Percentiles rank a stretch among this genome's conserved stretches.
Conservation (phyloP, 2,113 vertebrate genomes). For the Copsychus sechellarum region DNA sequence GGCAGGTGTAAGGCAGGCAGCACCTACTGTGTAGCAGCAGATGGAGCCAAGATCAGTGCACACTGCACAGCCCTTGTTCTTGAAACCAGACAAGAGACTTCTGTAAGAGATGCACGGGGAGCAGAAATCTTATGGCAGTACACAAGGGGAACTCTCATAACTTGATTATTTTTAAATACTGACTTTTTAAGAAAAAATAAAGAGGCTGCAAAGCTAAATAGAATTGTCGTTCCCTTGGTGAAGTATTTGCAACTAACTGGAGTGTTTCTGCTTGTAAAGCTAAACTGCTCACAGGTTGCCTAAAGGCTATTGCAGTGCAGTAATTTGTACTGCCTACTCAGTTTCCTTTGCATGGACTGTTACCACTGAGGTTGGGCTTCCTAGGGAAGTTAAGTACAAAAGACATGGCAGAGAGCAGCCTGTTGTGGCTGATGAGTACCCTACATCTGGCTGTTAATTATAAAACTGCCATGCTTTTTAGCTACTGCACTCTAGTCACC, state of each 20-base stretch:
- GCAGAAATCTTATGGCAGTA: not conserved
- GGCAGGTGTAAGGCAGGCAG: not conserved
- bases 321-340: not conserved
- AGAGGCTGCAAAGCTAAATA: not conserved
- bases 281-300: not conserved
- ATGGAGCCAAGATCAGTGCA: not conserved
- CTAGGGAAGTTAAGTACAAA: not conserved
- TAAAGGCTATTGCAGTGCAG: not conserved
- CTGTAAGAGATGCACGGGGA: not conserved
- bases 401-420: not conserved
- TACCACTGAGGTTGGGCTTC: not conserved
- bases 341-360: not conserved
- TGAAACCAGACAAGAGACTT: not conserved
- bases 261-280: not conserved
- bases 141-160: not conserved
- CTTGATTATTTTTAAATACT: not conserved
- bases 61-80: not conserved
- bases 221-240: not conserved
- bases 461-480: not conserved
- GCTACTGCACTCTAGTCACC: not conserved
- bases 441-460: not conserved
- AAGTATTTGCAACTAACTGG: not conserved
- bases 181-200: conserved; percentile 47
- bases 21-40: not conserved
- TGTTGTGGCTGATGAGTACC: not conserved